Percentiles rank a stretch among this genome's conserved stretches.
These are phyloP conservation scores for Leptopilina clavipes DNA, from an alignment of 1,140 invertebrate genomes.

Conservation along the genomic window DNA sequence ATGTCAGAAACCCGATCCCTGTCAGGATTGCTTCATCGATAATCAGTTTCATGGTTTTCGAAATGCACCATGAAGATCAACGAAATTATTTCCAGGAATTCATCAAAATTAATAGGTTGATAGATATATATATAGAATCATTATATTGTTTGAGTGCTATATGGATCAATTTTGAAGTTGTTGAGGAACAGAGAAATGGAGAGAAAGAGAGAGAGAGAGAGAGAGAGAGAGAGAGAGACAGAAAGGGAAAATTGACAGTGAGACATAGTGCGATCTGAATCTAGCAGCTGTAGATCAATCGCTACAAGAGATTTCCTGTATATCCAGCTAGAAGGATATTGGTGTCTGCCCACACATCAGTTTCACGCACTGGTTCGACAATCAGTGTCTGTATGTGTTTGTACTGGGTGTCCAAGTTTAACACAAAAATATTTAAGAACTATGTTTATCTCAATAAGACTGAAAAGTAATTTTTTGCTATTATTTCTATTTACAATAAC, in stretches of 20 bases:
- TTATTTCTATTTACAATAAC: no score
- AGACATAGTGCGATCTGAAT: background rate
- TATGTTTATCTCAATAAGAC: no score
- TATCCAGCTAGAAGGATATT: background rate
- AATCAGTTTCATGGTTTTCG: constrained; percentile 10
- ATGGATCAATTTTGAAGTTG: background rate
- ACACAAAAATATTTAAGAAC: no score
- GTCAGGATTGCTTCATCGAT: background rate
- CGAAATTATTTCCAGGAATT: constrained; percentile 6
- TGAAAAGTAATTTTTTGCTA: no score
- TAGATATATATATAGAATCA: background rate
- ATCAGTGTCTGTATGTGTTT: background rate
- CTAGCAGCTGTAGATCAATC: constrained; percentile 22
- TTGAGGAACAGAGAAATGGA: background rate
- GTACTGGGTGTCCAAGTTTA: background rate
- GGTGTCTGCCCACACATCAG: constrained; percentile 5
- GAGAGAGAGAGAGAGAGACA: background rate
- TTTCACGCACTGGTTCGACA: background rate
- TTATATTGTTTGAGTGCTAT: background rate
- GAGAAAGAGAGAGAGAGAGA: background rate
- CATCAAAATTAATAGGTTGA: constrained; percentile 10
- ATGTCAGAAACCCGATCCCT: constrained; percentile 2
- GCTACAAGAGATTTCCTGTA: constrained; percentile 17
- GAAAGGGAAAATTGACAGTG: background rate
- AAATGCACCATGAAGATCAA: background rate